phyloP scores from a whole-genome alignment of 1,140 invertebrate species.

The Brachionus rotundiformis region DNA sequence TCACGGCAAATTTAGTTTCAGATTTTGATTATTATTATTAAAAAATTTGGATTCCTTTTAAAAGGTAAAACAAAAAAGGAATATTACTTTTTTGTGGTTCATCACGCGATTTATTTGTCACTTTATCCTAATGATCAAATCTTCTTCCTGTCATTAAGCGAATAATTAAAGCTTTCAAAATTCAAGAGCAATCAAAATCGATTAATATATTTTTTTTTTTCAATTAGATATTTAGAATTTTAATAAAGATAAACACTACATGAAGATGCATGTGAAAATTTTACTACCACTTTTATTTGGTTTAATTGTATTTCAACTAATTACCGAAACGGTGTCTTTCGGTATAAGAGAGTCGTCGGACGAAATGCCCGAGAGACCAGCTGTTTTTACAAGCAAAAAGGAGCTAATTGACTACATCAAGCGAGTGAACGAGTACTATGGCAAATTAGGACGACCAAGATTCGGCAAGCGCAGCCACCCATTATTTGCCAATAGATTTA shows the following conservation, averaged over 20 bases:
- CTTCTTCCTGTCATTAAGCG: not conserved
- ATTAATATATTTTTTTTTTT: not conserved
- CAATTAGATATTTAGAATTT: not conserved
- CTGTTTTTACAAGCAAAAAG: slow-evolving; percentile 27
- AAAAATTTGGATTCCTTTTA: not conserved
- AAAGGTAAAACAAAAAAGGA: not conserved
- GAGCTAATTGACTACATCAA: slow-evolving; percentile 44
- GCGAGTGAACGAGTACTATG: slow-evolving; percentile 46
- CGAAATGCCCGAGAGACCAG: slow-evolving; percentile 11
- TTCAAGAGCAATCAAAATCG: not conserved
- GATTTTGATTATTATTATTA: not conserved
- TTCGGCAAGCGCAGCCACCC: slow-evolving; percentile 29
- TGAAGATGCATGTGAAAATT: not conserved
- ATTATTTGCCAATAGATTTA: not conserved
- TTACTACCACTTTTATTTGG: not conserved
- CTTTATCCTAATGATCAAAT: not conserved
- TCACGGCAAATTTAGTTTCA: not conserved
- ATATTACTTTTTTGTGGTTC: not conserved
- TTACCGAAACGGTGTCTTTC: not conserved
- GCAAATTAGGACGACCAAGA: slow-evolving; percentile 22
- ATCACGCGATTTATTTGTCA: not conserved
- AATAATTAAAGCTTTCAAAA: not conserved
- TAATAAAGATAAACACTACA: not conserved
- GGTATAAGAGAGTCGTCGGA: not conserved
- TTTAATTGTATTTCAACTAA: not conserved